A percentile compares a stretch with the other conserved stretches of the same genome.
Conservation (phyloP, 2,113 vertebrate species). For the Gadus macrocephalus region DNA sequence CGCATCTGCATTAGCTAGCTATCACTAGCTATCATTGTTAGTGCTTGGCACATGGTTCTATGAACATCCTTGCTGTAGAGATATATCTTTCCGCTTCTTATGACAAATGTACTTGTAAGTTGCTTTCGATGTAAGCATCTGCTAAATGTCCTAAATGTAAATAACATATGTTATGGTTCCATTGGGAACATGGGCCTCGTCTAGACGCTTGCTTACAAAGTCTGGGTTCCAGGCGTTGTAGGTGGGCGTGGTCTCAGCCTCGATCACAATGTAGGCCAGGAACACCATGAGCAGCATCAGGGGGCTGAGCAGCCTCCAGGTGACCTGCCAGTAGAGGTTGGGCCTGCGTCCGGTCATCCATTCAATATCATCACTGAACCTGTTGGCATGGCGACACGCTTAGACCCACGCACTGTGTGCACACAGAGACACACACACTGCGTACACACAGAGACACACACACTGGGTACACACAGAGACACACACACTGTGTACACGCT, state of each 20-base stretch:
- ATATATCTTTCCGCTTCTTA: no score
- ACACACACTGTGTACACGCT: no score
- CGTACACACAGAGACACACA: background rate
- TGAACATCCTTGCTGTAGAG: no score
- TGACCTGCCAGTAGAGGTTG: conserved; percentile 75
- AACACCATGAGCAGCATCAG: conserved; percentile 75
- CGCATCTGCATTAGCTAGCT: no score
- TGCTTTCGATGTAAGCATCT: no score
- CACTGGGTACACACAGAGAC: no score
- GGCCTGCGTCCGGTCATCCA: conserved; percentile 77
- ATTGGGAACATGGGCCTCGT: background rate
- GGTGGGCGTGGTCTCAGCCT: conserved; percentile 48
- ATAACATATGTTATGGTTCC: no score
- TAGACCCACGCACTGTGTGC: background rate
- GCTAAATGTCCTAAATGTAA: no score
- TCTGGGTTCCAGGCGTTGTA: conserved; percentile 79
- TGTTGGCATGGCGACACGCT: conserved; percentile 36
- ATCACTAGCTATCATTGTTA: no score
- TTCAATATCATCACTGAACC: conserved; percentile 77
- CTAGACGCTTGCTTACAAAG: conserved; percentile 60
- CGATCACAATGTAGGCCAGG: conserved; percentile 65
- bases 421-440: background rate
- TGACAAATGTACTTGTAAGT: no score
- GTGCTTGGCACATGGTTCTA: no score
- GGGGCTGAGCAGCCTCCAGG: conserved; percentile 78